Conservation (phyloP, 2,888 invertebrate species). For the Orchestes rusci region DNA sequence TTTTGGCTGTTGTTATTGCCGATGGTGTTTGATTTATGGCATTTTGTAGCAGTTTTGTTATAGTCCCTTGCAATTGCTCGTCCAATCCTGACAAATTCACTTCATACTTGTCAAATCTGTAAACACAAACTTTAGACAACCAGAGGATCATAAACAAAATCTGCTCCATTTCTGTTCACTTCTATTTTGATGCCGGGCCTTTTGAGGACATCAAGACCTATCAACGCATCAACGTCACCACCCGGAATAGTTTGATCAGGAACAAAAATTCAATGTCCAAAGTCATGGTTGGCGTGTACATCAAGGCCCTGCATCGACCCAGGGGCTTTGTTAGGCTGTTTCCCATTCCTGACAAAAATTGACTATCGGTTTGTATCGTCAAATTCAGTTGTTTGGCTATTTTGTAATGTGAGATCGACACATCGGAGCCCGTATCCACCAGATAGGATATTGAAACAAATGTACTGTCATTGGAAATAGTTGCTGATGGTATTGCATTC, state of each 20-base stretch:
- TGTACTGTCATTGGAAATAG: constrained; percentile 2
- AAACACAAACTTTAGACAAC: not conserved
- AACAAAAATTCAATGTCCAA: constrained; percentile 14
- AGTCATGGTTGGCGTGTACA: constrained; percentile 13
- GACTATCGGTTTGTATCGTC: not conserved
- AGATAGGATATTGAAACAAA: constrained; percentile 7
- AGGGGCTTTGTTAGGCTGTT: constrained; percentile 9
- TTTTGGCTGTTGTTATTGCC: not conserved
- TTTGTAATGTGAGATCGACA: constrained; percentile 9
- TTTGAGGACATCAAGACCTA: not conserved
- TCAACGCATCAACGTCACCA: constrained; percentile 10
- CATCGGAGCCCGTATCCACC: constrained; percentile 9
- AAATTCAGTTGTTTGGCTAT: constrained; percentile 6
- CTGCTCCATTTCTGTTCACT: not conserved
- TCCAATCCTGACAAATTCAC: constrained; percentile 1
- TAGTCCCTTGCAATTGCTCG: not conserved
- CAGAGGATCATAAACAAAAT: not conserved
- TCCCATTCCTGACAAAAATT: constrained; percentile 4
- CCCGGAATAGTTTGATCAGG: constrained; percentile 14
- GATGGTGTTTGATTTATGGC: not conserved
- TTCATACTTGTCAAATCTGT: not conserved
- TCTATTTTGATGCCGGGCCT: not conserved
- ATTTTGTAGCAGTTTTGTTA: not conserved
- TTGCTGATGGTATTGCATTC: constrained; percentile 1
- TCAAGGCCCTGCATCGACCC: constrained; percentile 8